Evolutionary conservation across 1,140 invertebrate species (phyloP), one percentile per base, ranked within the genome.

Genomic region (Caenorhabditis remanei): DNA sequence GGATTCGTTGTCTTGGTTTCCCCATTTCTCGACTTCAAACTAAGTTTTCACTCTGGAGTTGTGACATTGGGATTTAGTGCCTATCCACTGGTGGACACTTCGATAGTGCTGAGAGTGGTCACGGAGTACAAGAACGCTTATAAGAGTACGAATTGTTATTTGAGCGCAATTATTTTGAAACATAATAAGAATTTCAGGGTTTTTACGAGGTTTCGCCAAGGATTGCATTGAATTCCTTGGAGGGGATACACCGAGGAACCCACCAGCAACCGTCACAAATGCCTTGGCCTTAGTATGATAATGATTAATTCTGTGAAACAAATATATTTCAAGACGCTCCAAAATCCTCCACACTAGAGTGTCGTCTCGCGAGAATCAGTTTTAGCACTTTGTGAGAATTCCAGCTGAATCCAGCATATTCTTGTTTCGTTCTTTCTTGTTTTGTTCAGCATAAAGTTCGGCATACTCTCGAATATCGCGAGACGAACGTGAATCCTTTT

Each of bases 11-110:
- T 63, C 13, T 11, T 63, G 19, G 32, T 32, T 32, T 63, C 24
- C 24, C 61, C 61, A 32, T 63, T 63, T 63, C 32, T 40, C 61
- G 61, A 63, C 24, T 32, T 63, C 21, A 63, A 63, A 63, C 24
- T 63, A 8, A 63, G 61, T 63, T 63, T 63, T 32, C 61, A 32
- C 13, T 63, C 61, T 5, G 8, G 61, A 63, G 24, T 63, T 63
- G 21, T 63, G 11, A 8, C 32, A 11, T 63, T 4, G 11, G 21
- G 21, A 32, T 63, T 63, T 24, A 63, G 61, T 63, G 61, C 21
- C 11, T 63, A 63, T 63, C 61, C 61, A 40, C 61, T 63, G 24
- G 61, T 63, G 9, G 61, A 63, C 9, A 63, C 61, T 13, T 24
- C 40, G 19, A 63, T 63, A 21, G 61, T 63, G 24, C n/a, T 63